Evolutionary conservation across 1,140 invertebrate genomes (phyloP).

Genomic region (Zelostemma sp.): DNA sequence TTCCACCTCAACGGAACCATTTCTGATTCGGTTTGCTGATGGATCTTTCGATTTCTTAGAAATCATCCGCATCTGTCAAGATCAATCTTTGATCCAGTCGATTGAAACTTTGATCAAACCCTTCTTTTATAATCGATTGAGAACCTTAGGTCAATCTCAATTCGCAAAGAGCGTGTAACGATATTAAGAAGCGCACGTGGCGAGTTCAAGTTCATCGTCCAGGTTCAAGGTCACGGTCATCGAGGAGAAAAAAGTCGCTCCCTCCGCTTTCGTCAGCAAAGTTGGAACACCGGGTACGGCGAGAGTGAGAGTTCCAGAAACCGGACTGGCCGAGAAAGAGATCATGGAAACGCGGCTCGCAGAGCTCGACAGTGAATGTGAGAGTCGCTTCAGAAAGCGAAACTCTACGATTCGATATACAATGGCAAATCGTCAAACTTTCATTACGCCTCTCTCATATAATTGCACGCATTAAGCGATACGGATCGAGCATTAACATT

Average conservation of each 20-base stretch:
- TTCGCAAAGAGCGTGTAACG: background rate
- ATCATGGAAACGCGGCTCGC: slow-evolving; percentile 51
- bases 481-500: slow-evolving; percentile 2
- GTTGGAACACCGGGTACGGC: slow-evolving; percentile 44
- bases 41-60: no score
- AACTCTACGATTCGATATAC: slow-evolving; percentile 51
- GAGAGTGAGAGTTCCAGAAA: slow-evolving; percentile 59
- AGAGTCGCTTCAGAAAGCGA: slow-evolving; percentile 61
- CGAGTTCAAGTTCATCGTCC: slow-evolving; percentile 48
- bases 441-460: slow-evolving; percentile 45
- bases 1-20: no score
- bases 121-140: no score
- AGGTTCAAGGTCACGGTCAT: slow-evolving; percentile 46
- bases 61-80: no score
- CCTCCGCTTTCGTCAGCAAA: slow-evolving; percentile 50
- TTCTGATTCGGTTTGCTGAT: no score
- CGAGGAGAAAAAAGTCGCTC: slow-evolving; percentile 19
- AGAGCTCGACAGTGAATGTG: slow-evolving; percentile 50
- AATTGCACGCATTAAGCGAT: slow-evolving; percentile 27
- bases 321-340: slow-evolving; percentile 55
- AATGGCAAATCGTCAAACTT: slow-evolving; percentile 49
- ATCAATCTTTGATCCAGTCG: no score
- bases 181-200: slow-evolving; percentile 2
- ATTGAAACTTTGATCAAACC: no score
- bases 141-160: background rate